phyloP scores from a whole-genome alignment of 2,888 invertebrate genomes.

The Girardia tigrina region DNA sequence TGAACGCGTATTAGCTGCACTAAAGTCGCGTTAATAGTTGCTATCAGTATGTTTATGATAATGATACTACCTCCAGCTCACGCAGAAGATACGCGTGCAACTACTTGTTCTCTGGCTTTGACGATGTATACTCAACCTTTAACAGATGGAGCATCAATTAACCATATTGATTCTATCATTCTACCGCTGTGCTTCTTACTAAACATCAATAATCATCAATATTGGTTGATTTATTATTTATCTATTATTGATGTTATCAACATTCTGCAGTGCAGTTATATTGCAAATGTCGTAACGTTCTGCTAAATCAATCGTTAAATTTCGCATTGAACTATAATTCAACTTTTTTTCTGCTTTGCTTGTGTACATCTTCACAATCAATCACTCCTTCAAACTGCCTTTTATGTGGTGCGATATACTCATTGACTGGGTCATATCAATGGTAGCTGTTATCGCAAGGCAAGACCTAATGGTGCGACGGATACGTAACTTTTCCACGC shows the following conservation, averaged over 20 bases:
- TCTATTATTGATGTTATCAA: background rate
- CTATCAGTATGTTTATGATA: background rate
- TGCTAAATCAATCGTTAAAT: background rate
- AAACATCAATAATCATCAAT: background rate
- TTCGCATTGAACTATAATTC: too few relatives aligned
- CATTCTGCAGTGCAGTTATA: background rate
- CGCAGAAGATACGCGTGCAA: background rate
- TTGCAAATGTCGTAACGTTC: slow-evolving; percentile 5
- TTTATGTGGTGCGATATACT: too few relatives aligned
- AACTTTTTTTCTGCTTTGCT: too few relatives aligned
- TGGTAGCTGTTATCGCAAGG: too few relatives aligned
- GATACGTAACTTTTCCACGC: too few relatives aligned
- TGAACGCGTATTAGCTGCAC: background rate
- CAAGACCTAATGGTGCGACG: too few relatives aligned
- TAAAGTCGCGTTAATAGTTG: slow-evolving; percentile 23
- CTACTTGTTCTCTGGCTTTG: background rate
- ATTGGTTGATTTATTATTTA: background rate
- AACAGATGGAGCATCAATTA: slow-evolving; percentile 23
- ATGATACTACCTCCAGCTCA: background rate
- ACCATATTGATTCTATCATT: slow-evolving; percentile 23
- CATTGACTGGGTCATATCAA: too few relatives aligned
- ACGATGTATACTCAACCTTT: background rate
- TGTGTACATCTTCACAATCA: too few relatives aligned
- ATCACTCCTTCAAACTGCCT: too few relatives aligned
- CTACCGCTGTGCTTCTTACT: slow-evolving; percentile 7